These are phyloP conservation scores for Dasyornis broadbenti DNA, from an alignment of 2,113 vertebrate genomes.

Conservation along the genomic window DNA sequence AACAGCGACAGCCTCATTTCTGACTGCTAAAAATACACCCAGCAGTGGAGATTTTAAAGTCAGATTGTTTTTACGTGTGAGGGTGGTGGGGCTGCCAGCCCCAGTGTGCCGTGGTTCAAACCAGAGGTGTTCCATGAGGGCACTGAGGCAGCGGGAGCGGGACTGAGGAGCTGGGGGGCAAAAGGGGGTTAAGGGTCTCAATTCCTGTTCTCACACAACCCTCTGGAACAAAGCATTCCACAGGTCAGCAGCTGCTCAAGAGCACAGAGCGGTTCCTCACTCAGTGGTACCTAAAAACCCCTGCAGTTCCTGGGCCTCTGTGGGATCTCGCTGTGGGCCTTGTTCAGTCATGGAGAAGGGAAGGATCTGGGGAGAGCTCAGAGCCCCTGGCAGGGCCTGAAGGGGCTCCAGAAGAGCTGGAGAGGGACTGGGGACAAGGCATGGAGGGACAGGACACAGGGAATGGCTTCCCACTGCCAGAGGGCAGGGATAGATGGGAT, in stretches of 20 bases:
- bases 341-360: neutral
- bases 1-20: neutral
- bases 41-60: neutral
- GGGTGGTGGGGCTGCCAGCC: neutral
- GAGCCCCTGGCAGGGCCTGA: neutral
- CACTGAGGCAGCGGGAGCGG: neutral
- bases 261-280: neutral
- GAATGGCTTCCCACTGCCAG: neutral
- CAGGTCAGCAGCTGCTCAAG: neutral
- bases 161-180: neutral
- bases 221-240: neutral
- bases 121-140: neutral
- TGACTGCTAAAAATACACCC: neutral
- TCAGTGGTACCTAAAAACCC: neutral
- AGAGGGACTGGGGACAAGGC: neutral
- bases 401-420: neutral
- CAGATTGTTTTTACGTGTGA: neutral
- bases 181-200: neutral
- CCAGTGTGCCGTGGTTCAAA: neutral
- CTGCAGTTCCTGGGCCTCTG: neutral
- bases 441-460: neutral
- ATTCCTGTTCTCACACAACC: neutral
- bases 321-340: rapidly evolving
- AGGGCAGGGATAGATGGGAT: neutral
- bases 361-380: neutral